These are phyloP conservation scores for Emys orbicularis DNA, from an alignment of 2,797 vertebrate species.

Conservation along the genomic window DNA sequence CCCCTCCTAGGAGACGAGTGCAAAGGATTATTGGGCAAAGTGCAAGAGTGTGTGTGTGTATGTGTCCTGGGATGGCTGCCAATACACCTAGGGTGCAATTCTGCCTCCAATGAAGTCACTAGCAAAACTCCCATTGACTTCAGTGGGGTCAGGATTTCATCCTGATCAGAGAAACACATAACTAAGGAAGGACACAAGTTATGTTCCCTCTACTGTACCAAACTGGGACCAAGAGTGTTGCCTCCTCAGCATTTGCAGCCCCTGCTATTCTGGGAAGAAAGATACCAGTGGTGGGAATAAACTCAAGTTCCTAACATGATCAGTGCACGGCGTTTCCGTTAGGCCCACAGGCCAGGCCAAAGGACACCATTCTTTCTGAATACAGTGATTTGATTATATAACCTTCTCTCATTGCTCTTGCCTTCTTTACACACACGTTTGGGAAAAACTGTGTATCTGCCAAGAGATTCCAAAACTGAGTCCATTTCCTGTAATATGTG, in stretches of 20 bases:
- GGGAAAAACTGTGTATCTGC: background rate
- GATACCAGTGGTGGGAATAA: background rate
- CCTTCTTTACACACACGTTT: background rate
- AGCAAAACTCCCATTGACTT: background rate
- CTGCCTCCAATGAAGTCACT: slow-evolving; percentile 2
- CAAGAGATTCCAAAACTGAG: background rate
- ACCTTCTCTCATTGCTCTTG: background rate
- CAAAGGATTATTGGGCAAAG: background rate
- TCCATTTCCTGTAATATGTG: background rate
- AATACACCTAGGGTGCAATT: slow-evolving; percentile 51
- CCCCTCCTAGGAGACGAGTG: slow-evolving; percentile 55
- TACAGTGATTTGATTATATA: background rate
- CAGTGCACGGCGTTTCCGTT: background rate
- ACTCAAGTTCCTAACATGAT: background rate
- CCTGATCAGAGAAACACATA: slow-evolving; percentile 20
- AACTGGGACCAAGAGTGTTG: background rate
- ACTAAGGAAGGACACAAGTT: slow-evolving; percentile 51
- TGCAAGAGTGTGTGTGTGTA: slow-evolving; percentile 1
- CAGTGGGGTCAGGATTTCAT: slow-evolving; percentile 20
- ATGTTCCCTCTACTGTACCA: slow-evolving; percentile 50
- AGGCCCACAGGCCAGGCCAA: background rate
- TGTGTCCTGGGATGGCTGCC: slow-evolving; percentile 18
- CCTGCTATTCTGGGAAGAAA: background rate
- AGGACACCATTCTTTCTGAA: background rate
- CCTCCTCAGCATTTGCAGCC: background rate